Evolutionary conservation across 2,797 vertebrate species (phyloP).

Genomic region (Gallirallus australis): DNA sequence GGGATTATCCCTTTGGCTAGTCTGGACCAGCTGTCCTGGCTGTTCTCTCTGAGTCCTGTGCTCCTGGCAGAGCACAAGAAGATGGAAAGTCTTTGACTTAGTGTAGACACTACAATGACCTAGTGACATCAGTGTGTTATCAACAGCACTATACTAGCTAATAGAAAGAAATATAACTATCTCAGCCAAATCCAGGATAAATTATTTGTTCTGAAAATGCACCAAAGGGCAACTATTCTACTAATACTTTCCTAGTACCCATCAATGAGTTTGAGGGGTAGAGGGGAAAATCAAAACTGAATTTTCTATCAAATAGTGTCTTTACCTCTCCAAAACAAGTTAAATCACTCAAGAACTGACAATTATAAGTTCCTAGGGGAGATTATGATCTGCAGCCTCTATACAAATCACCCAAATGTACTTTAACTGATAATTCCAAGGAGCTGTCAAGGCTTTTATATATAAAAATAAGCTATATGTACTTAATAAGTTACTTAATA

Average conservation of each 20-base stretch:
- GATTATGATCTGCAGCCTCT: neutral
- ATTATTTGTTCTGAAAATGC: neutral
- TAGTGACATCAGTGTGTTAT: too few species aligned
- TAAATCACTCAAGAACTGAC: neutral
- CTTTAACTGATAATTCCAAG: neutral
- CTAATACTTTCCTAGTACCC: neutral
- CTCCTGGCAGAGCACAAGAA: too few species aligned
- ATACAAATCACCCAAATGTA: neutral
- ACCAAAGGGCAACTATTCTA: neutral
- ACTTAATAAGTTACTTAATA: neutral
- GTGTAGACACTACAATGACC: too few species aligned
- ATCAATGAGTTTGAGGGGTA: accelerated
- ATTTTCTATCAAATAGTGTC: neutral
- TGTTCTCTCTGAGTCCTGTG: too few species aligned
- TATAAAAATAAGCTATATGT: neutral
- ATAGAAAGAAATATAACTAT: too few species aligned
- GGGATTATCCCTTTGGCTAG: too few species aligned
- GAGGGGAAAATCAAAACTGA: neutral
- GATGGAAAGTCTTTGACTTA: too few species aligned
- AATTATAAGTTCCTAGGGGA: neutral
- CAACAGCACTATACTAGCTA: too few species aligned
- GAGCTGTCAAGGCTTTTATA: neutral
- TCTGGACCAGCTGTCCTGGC: too few species aligned
- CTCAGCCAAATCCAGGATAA: neutral
- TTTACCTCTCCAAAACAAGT: neutral